Evolutionary conservation across 2,888 invertebrate genomes (phyloP).

Genomic region (Cabera pusaria): DNA sequence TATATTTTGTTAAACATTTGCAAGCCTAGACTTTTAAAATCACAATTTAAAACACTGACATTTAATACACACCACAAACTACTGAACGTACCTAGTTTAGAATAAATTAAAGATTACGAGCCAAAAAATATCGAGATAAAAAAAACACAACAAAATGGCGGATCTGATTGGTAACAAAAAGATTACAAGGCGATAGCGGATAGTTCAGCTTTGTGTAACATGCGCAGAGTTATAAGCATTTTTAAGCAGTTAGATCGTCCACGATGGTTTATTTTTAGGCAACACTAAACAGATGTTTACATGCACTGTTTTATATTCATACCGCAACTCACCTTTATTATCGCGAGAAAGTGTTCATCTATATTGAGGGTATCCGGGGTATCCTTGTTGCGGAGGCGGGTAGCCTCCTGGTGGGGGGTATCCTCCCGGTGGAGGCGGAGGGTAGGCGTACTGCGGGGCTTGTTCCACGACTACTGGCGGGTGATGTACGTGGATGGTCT

Average conservation of each 20-base stretch:
- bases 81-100: no score
- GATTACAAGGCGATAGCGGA: background rate
- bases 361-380: conserved; percentile 41
- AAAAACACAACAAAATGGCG: conserved; percentile 20
- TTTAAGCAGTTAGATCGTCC: conserved; percentile 44
- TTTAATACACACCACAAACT: background rate
- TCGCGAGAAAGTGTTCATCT: conserved; percentile 47
- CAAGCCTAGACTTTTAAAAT: conserved; percentile 9
- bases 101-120: no score
- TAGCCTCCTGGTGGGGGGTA: conserved; percentile 47
- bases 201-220: no score
- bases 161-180: conserved; percentile 3
- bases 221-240: conserved; percentile 9
- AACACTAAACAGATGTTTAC: no score
- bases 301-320: no score
- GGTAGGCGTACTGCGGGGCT: conserved; percentile 36
- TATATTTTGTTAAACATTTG: no score
- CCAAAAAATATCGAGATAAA: conserved; percentile 8
- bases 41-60: conserved; percentile 3
- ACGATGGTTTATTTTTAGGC: conserved; percentile 30
- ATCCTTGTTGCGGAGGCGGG: conserved; percentile 40
- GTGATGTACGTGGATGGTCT: conserved; percentile 65
- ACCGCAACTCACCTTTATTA: conserved; percentile 44
- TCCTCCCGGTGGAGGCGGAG: conserved; percentile 49
- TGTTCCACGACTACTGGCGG: conserved; percentile 58